Base-by-base conservation (phyloP, 2,797 vertebrate species). In the Eremophila alpestris region DNA sequence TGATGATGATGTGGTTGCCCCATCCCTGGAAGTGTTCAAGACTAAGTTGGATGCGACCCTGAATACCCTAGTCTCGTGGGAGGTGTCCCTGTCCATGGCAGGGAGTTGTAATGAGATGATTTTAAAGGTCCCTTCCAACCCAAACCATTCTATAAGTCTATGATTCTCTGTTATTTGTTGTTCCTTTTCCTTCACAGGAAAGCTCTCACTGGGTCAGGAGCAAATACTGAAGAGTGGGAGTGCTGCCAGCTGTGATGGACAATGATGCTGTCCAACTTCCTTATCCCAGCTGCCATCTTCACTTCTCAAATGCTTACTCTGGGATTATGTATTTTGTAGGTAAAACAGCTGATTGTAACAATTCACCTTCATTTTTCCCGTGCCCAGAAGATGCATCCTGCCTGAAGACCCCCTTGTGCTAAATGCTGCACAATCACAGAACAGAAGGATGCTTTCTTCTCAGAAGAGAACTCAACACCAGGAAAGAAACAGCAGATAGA, bases 341-440 rank as follows among this genome's bases (percentile, higher is more conserved):
- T 71, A 64, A 60, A 87, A 38, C 0, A 0, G 16, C 20, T 40
- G 36, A 76, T 51, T 0, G 0, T 65, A 82, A 36, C 4, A 8
- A 73, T 73, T 82, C 79, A 22, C 18, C 6, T 63, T 86, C 15
- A 38, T 51, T 79, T 77, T 84, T 38, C 40, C 13, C 1, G 2
- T 74, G 41, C 21, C 29, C 45, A 79, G 63, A 68, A 60, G 52
- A 68, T 56, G 23, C 45, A 70, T 74, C 45, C 48, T 82, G 18
- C 63, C 48, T 69, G 70, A 82, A 84, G 64, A 51, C 21, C 0
- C 2, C 38, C 32, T 67, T 41, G 21, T 67, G 16, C 62, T 73
- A 69, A 71, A 45, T 69, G 36, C 13, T 89, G 48, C 55, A 8
- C 0, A 0, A 58, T 83, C 22, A 48, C 6, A 23, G 64, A 10